phyloP scores from a whole-genome alignment of 2,888 invertebrate genomes.

The Scotopteryx bipunctaria region DNA sequence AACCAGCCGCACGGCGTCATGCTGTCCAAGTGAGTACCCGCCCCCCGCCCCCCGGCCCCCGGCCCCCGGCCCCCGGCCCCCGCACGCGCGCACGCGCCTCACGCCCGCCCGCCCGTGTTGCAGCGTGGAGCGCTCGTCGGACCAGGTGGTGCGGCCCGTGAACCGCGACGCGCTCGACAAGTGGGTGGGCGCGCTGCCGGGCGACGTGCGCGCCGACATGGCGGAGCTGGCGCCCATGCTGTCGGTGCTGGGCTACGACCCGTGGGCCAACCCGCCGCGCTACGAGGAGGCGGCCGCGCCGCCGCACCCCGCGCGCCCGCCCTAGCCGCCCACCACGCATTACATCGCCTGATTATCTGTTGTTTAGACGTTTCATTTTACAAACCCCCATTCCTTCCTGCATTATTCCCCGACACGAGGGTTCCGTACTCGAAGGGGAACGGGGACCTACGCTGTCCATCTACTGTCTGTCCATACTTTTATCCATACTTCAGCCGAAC shows the following conservation, averaged over 20 bases:
- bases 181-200: slow-evolving; percentile 95
- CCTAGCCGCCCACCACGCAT: slow-evolving; percentile 24
- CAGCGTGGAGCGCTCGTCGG: slow-evolving; percentile 98
- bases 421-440: no score
- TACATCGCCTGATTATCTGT: slow-evolving; percentile 21
- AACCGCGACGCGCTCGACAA: slow-evolving; percentile 97
- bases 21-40: slow-evolving; percentile 91
- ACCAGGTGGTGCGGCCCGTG: slow-evolving; percentile 99
- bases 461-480: no score
- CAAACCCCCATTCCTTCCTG: no score
- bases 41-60: not conserved
- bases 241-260: slow-evolving; percentile 96
- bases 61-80: not conserved
- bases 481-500: no score
- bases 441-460: no score
- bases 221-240: slow-evolving; percentile 97
- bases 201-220: slow-evolving; percentile 96
- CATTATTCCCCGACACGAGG: no score
- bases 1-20: slow-evolving; percentile 97
- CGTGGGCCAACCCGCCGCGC: slow-evolving; percentile 96
- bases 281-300: slow-evolving; percentile 88
- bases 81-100: not conserved
- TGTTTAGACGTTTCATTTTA: not conserved
- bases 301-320: slow-evolving; percentile 40
- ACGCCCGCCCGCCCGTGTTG: slow-evolving; percentile 37